A percentile compares a stretch with the other conserved stretches of the same genome.
Evolutionary conservation across 2,113 vertebrate species (phyloP).

Genomic region (Microtus oregoni): DNA sequence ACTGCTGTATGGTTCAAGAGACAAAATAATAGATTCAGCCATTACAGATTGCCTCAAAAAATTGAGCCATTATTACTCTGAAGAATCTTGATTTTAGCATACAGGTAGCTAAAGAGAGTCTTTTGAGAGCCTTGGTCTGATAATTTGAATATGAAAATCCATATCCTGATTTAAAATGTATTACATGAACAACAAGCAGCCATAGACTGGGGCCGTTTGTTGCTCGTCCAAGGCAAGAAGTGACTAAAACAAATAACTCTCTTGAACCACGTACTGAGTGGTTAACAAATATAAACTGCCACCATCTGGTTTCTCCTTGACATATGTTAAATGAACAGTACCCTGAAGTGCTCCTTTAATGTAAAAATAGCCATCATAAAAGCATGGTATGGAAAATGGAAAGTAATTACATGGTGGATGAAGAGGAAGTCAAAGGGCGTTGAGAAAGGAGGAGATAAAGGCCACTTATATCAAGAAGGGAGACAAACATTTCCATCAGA

Average conservation of each 20-base stretch:
- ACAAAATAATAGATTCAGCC: slow-evolving; percentile 89
- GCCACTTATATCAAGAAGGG: slow-evolving; percentile 46
- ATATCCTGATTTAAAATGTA: slow-evolving; percentile 82
- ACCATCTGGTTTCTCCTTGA: slow-evolving; percentile 9
- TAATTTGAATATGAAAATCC: slow-evolving; percentile 75
- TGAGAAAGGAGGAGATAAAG: slow-evolving; percentile 42
- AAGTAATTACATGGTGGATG: slow-evolving; percentile 32
- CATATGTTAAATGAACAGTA: slow-evolving; percentile 27
- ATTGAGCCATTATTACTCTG: slow-evolving; percentile 80
- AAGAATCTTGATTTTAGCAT: slow-evolving; percentile 65
- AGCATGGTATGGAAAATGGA: not conserved
- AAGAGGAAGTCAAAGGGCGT: slow-evolving; percentile 50
- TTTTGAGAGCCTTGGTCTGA: slow-evolving; percentile 77
- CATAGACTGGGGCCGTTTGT: not conserved
- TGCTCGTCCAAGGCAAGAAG: not conserved
- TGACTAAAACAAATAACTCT: not conserved
- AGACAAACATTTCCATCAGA: slow-evolving; percentile 13
- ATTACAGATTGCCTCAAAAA: slow-evolving; percentile 88
- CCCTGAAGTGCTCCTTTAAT: slow-evolving; percentile 32
- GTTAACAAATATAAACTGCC: slow-evolving; percentile 31
- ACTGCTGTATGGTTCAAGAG: slow-evolving; percentile 86
- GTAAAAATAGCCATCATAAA: slow-evolving; percentile 49
- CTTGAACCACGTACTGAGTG: slow-evolving; percentile 8
- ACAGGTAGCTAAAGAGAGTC: slow-evolving; percentile 29
- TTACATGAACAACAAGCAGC: slow-evolving; percentile 20